Evolutionary conservation across 2,113 vertebrate genomes (phyloP), one percentile per base, ranked within the genome.

Genomic region (Podilymbus podiceps): DNA sequence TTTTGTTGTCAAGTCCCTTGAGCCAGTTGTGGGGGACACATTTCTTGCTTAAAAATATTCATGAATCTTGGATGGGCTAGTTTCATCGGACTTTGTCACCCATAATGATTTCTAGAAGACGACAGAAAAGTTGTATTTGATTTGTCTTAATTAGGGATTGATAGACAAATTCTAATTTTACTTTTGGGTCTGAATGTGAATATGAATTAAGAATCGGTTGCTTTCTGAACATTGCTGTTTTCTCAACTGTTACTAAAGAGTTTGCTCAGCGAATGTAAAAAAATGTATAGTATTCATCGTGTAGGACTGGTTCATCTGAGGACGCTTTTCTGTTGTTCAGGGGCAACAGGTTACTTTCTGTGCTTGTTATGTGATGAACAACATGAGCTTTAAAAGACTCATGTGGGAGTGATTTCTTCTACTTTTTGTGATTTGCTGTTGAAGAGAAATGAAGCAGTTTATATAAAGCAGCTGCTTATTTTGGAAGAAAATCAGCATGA

Each of bases 381-480:
- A 66, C n/a, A n/a, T 23, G 9, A 83, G 89, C 66, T 88, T 75
- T 64, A 79, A 80, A 68, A 74, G 69, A 9, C 68, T 80, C 20
- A 2, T 63, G 82, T 94, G 91, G 85, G 93, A 95, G 75, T 59
- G 78, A 93, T 94, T 95, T 84, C 88, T 95, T 63, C 80, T 44
- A 44, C 66, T 81, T 84, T 50, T 77, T 90, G 90, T 84, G 79
- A 80, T 80, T 47, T 94, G 92, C 83, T 94, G 80, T 91, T 81
- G 94, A 52, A 60, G 87, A 90, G 53, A 91, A 95, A 91, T 84
- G 82, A 83, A 87, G 78, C 82, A 71, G 91, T 84, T 95, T 85
- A 63, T 44, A 60, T 52, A 88, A 96, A 94, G 93, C 94, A 97
- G 97, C 91, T 97, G 91, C 72, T 93, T 93, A 9, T 91, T 96